A percentile compares a stretch with the other conserved stretches of the same genome.
These are phyloP conservation scores for Prionailurus bengalensis DNA, from an alignment of 2,113 vertebrate species.

Conservation along the genomic window DNA sequence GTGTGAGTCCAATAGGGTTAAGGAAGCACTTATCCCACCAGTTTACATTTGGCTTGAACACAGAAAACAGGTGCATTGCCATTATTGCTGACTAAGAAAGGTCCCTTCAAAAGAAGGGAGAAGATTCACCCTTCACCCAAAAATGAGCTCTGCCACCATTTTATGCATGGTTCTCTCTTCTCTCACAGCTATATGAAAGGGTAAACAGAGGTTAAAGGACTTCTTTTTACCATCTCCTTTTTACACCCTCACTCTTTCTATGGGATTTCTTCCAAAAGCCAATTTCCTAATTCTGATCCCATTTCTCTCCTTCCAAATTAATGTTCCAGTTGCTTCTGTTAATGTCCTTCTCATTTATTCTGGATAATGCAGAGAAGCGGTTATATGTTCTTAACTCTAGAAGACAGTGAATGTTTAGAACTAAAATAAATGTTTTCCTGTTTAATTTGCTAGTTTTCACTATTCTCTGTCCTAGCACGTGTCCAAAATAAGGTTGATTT, in stretches of 20 bases:
- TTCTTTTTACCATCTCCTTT: not conserved
- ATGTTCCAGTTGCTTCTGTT: not conserved
- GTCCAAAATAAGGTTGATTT: not conserved
- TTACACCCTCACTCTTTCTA: rapidly evolving
- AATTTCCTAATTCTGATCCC: not conserved
- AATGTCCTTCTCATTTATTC: not conserved
- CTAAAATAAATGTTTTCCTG: not conserved
- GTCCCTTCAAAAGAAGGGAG: not conserved
- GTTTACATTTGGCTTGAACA: not conserved
- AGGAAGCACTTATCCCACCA: not conserved
- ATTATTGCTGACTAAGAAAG: not conserved
- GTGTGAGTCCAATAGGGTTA: not conserved
- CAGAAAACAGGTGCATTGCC: not conserved
- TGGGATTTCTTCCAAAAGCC: not conserved
- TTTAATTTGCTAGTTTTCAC: not conserved
- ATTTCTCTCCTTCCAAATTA: not conserved
- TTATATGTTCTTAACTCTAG: not conserved
- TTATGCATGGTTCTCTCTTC: not conserved
- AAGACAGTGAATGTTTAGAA: not conserved
- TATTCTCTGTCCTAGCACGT: not conserved
- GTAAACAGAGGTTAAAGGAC: not conserved
- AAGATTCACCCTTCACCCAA: not conserved
- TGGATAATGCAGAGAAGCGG: not conserved
- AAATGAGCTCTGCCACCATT: not conserved
- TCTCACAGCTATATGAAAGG: not conserved